Evolutionary conservation across 2,797 vertebrate species (phyloP).

Genomic region (Sitta carolinensis): DNA sequence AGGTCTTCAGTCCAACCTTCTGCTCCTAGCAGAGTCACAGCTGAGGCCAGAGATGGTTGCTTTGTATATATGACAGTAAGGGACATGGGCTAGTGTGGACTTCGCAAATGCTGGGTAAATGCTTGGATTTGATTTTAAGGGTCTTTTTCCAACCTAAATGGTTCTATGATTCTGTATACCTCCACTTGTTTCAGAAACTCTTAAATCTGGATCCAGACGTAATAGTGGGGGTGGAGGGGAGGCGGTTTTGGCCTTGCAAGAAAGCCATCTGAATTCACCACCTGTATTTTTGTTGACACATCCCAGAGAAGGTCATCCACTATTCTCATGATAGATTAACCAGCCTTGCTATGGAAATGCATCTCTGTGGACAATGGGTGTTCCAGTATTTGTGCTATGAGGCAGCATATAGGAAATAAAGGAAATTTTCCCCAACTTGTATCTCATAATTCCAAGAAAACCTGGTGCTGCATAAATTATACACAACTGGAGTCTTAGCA

Average conservation of each 20-base stretch:
- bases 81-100: neutral
- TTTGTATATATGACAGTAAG: neutral
- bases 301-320: neutral
- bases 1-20: neutral
- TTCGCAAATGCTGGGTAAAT: neutral
- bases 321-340: neutral
- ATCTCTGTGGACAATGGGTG: neutral
- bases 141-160: neutral
- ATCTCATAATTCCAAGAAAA: neutral
- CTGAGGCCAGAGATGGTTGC: neutral
- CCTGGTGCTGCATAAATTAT: neutral
- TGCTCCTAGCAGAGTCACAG: neutral
- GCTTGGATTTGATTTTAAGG: neutral
- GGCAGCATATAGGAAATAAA: neutral
- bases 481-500: neutral
- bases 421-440: neutral
- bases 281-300: neutral
- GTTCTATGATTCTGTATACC: neutral
- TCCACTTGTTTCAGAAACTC: neutral
- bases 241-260: neutral
- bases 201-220: neutral
- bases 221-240: fast-evolving
- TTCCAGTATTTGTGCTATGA: neutral
- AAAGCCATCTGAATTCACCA: neutral
- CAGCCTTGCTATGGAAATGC: neutral